Base-by-base conservation (phyloP, 2,797 vertebrate genomes). In the Gallinago solitaria region DNA sequence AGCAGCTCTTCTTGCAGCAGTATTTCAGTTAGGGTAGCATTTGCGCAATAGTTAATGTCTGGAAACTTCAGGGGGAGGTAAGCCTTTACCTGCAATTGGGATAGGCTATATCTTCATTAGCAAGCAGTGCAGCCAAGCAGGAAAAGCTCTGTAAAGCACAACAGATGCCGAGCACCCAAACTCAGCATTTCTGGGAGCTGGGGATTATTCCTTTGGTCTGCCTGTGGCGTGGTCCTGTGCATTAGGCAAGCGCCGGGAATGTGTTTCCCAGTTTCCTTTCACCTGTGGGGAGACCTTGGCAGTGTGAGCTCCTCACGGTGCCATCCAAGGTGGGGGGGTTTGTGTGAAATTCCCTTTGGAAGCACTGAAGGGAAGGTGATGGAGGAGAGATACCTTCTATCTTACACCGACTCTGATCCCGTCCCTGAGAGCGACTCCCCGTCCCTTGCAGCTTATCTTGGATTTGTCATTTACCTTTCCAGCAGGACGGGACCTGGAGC, bases 1-100 rank as follows among this genome's bases (percentile, higher is more conserved):
- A 79, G 73, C 70, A 68, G 9, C 75, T 83, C 19, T n/a, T 64
- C 79, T 79, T 93, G 74, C 89, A 90, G 37, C 39, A 41, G 24
- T 84, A 39, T 87, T 89, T 89, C 39, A 70, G n/a, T 70, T 65
- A 33, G 75, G 9, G 37, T 51, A 87, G 27, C n/a, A 23, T 82
- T 87, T 94, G 32, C 3, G 2, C 3, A 4, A 15, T 41, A 43
- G 21, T n/a, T 90, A 59, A 67, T 39, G 6, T 21, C 39, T 60
- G 37, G 59, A 89, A 82, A 41, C 37, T 84, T 83, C 8, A 2
- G 14, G 51, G 7, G 6, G 28, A 78, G 16, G 4, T 28, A 15
- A 35, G 12, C 56, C n/a, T 64, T 3, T 57, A 64, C 28, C 41
- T 75, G 54, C 4, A 3, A 4, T 23, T 76, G 59, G 33, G 50